Base-by-base conservation (phyloP, 1,140 invertebrate species). In the Halotydeus destructor region DNA sequence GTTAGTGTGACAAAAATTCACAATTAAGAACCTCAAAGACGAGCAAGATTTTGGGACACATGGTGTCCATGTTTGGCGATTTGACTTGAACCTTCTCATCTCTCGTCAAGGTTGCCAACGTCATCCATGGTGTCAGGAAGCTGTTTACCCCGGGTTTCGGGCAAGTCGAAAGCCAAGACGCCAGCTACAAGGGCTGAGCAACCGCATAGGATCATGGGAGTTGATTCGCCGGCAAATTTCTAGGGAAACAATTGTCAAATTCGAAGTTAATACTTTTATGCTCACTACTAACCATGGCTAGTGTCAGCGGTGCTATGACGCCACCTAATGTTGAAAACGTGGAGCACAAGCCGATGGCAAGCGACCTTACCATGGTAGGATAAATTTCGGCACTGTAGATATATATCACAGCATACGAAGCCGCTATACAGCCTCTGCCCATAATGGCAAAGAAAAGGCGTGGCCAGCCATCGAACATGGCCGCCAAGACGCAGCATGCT, bases 121-220 rank as follows among this genome's bases (percentile, higher is more conserved):
- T 78, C 72, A 44, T 65, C 63, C 2, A 78, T 57, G 6, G 78
- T 83, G 59, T 86, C 78, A 12, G 82, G 83, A 33, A 88, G 61
- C 56, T 79, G 75, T 45, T 75, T 64, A 49, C 79, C 75, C 12
- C 81, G 64, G 0, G 82, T 88, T 63, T 88, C 82, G 0, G 83
- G 83, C 16, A 88, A 60, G 27, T 83, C 68, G n/a, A 86, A 63
- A 33, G 77, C 81, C 12, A 75, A 71, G 16, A 80, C 59, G 2
- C 79, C 81, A 26, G 81, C 81, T 5, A 75, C 65, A n/a, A 85
- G 71, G 28, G 84, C 63, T 38, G 85, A 58, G 0, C 66, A 66
- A 11, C 81, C 82, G 79, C 86, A 84, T 26, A 84, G 72, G 46
- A 85, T 73, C 38, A 88, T 57, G 1, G 83, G 82, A n/a, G n/a